Evolutionary conservation across 2,113 vertebrate genomes (phyloP), one percentile per base, ranked within the genome.

Genomic region (Protobothrops mucrosquamatus): DNA sequence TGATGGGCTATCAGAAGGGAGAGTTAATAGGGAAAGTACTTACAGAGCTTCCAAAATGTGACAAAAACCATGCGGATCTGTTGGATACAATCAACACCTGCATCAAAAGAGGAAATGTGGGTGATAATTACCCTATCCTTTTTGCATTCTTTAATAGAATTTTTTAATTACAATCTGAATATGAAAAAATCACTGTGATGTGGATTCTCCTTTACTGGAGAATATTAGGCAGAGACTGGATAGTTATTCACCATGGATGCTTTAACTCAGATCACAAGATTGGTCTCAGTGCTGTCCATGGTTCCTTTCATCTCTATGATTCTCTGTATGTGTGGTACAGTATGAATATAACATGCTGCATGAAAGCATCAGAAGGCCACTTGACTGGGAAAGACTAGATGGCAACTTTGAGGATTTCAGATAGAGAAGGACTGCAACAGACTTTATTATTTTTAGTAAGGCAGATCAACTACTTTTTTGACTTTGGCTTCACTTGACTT

Each of bases 1-100:
- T 99, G 99, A 99, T 99, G 98, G 99, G 99, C 20, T 99, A 99
- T 97, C 98, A 98, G 92, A 98, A 98, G 91, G 98, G 98, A 54
- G 99, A 99, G 95, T 96, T 99, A 90, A 98, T 99, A 29, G 99
- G 99, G n/a, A 99, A 99, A 90, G 98, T 99, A 92, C 97, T 99
- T 29, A 98, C 98, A 0, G 99, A 99, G 93, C 97, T 99, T 94
- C 98, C 98, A 92, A 99, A 98, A 96, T 99, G 99, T 0, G 98
- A 99, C 92, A 99, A 98, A 97, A 99, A 99, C 97, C 93, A 97
- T 93, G 98, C 97, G 0, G 99, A 99, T 94, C 97, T 99, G 85
- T 97, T 99, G 85, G 99, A 99, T 96, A 98, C 98, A 89, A 99
- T 99, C 97, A 99, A 99, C 94, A 98, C 97, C 5, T 98, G 98